Base-by-base conservation (phyloP, 2,888 invertebrate genomes). In the Heliconius hortense region DNA sequence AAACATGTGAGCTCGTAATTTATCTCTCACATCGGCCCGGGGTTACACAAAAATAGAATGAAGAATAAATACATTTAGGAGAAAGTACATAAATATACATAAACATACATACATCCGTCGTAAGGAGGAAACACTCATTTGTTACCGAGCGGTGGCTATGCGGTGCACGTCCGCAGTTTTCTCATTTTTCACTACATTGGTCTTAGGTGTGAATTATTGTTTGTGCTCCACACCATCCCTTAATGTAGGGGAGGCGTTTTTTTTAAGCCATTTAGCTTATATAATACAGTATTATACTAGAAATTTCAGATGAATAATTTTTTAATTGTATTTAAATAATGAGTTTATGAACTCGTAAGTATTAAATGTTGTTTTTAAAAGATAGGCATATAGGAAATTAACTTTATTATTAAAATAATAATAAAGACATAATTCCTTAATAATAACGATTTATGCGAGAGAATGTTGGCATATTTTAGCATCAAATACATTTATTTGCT, bases 181-280 rank as follows among this genome's bases (percentile, higher is more conserved):
- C 93, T 91, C 92, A 93, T 94, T 94, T 93, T 93, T 93, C 93
- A 93, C 90, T 93, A 93, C 93, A 93, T 93, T 93, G 93, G 90
- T 91, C 92, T 92, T 92, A 91, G 92, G 90, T 92, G 92, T 92
- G 90, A 93, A 91, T 92, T 92, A 93, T 92, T 91, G 92, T 91
- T 88, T 89, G 85, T 86, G 85, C 84, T 86, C 84, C 84, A 83
- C 84, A 84, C 83, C 82, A 80, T 84, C 84, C 81, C 81, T 82
- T 79, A 80, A 77, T 79, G 78, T 80, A 77, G 72, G 75, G 66
- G n/a, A 31, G 72, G 78, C 63, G 11, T 63, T 15, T 59, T 76
- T 79, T 77, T 66, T 78, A 76, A 75, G 71, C 70, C 60, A 74
- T 77, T 77, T 78, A 48, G 35, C 70, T 53, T 66, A 62, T 24